These are phyloP conservation scores for Leucophora obtusa DNA, from an alignment of 2,888 invertebrate species.

Conservation along the genomic window DNA sequence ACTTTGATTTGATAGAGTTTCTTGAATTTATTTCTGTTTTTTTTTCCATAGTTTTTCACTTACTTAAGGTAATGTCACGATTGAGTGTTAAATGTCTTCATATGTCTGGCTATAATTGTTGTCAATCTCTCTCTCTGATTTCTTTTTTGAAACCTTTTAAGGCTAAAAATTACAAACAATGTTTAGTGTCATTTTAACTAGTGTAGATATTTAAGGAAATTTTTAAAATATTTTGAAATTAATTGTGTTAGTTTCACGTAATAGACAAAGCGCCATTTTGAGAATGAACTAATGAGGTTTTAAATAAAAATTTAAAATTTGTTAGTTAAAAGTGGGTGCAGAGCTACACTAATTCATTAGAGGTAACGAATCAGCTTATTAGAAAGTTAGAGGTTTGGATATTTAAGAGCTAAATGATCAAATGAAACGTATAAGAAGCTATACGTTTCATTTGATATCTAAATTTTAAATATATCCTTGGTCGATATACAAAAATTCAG, in stretches of 20 bases:
- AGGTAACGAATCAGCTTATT: too few relatives aligned
- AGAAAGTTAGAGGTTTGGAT: too few relatives aligned
- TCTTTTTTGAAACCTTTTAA: constrained; percentile 50
- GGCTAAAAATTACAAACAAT: constrained; percentile 47
- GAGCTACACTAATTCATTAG: too few relatives aligned
- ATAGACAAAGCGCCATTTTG: constrained; percentile 31
- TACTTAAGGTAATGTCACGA: constrained; percentile 49
- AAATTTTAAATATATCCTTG: too few relatives aligned
- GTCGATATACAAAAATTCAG: too few relatives aligned
- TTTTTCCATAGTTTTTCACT: neutral
- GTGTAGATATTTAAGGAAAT: constrained; percentile 46
- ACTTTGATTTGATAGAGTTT: constrained; percentile 59
- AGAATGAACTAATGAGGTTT: constrained; percentile 25
- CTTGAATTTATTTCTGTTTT: constrained; percentile 12
- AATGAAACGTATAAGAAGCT: too few relatives aligned
- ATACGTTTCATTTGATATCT: too few relatives aligned
- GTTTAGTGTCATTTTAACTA: constrained; percentile 45
- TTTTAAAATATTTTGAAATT: constrained; percentile 46
- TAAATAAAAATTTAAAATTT: neutral
- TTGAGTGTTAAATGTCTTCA: constrained; percentile 65
- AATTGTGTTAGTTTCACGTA: constrained; percentile 36
- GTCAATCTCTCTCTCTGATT: constrained; percentile 39
- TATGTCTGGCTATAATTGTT: constrained; percentile 62
- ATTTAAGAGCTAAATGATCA: too few relatives aligned
- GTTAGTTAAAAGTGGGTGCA: neutral